Evolutionary conservation across 2,888 invertebrate genomes (phyloP).

Genomic region (Apotomis turbidana): DNA sequence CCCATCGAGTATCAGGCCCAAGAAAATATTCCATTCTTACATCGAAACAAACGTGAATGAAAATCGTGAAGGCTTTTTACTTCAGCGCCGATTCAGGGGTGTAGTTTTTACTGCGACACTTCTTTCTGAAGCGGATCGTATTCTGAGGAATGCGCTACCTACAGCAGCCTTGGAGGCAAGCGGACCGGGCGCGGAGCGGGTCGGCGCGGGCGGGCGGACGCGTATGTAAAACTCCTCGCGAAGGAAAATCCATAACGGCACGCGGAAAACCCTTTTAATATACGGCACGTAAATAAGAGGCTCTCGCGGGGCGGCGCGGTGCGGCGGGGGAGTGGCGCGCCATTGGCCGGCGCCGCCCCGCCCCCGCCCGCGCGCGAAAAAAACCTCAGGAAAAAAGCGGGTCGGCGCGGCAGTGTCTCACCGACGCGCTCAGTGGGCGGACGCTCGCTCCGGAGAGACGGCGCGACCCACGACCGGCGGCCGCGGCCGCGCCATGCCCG

Average conservation of each 20-base stretch:
- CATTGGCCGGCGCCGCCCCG: slow-evolving; percentile 71
- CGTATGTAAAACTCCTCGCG: slow-evolving; percentile 74
- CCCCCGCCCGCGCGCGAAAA: slow-evolving; percentile 73
- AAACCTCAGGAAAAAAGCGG: slow-evolving; percentile 71
- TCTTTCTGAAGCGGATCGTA: slow-evolving; percentile 24
- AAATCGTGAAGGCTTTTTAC: slow-evolving; percentile 33
- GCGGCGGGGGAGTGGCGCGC: slow-evolving; percentile 61
- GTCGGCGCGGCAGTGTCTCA: slow-evolving; percentile 76
- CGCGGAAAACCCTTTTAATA: slow-evolving; percentile 84
- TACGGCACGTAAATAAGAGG: slow-evolving; percentile 81
- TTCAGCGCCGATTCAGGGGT: slow-evolving; percentile 20
- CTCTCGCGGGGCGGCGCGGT: slow-evolving; percentile 55
- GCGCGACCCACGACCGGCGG: slow-evolving; percentile 82
- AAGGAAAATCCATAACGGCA: slow-evolving; percentile 81
- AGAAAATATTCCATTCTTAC: slow-evolving; percentile 26
- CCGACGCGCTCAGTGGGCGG: slow-evolving; percentile 76
- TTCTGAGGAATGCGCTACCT: slow-evolving; percentile 22
- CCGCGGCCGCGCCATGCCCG: slow-evolving; percentile 85
- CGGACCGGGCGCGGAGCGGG: slow-evolving; percentile 36
- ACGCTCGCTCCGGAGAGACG: slow-evolving; percentile 70
- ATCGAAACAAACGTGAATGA: slow-evolving; percentile 27
- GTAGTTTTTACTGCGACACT: slow-evolving; percentile 24
- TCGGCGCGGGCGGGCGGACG: slow-evolving; percentile 42
- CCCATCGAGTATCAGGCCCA: background rate
- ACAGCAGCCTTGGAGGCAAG: slow-evolving; percentile 29